These are phyloP conservation scores for Drosophila prostipennis DNA, from an alignment of 2,888 invertebrate species.

Conservation along the genomic window DNA sequence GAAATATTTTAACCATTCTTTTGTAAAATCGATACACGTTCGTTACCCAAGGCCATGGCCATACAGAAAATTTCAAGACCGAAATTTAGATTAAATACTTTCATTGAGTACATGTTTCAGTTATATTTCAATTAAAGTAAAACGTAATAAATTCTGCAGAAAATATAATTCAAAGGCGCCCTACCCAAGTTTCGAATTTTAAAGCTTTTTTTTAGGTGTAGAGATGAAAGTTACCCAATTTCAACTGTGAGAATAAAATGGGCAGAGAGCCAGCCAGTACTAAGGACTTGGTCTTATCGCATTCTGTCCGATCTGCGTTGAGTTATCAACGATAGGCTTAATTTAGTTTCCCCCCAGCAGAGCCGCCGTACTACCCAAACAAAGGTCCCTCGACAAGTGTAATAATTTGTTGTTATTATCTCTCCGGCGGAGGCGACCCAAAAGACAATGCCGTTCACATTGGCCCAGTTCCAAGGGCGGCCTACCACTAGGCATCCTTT, in stretches of 20 bases:
- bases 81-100: too few relatives aligned
- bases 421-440: slow-evolving; percentile 29
- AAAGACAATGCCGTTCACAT: slow-evolving; percentile 63
- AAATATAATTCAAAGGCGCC: too few relatives aligned
- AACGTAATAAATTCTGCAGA: too few relatives aligned
- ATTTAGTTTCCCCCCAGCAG: slow-evolving; percentile 45
- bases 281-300: slow-evolving; percentile 25
- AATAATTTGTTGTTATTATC: slow-evolving; percentile 56
- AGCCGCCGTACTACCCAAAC: neutral
- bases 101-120: too few relatives aligned
- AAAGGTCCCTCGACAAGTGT: slow-evolving; percentile 46
- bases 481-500: slow-evolving; percentile 33
- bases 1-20: slow-evolving; percentile 44
- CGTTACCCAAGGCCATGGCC: slow-evolving; percentile 15
- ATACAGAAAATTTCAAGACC: neutral
- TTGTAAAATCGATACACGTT: slow-evolving; percentile 45
- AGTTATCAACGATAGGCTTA: slow-evolving; percentile 53
- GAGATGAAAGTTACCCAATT: neutral
- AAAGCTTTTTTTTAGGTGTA: neutral
- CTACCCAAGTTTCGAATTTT: too few relatives aligned
- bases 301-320: slow-evolving; percentile 45
- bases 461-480: slow-evolving; percentile 68
- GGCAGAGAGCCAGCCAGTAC: slow-evolving; percentile 13
- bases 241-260: slow-evolving; percentile 22
- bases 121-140: too few relatives aligned